Conservation (phyloP, 2,797 vertebrate genomes). For the Otus scops region DNA sequence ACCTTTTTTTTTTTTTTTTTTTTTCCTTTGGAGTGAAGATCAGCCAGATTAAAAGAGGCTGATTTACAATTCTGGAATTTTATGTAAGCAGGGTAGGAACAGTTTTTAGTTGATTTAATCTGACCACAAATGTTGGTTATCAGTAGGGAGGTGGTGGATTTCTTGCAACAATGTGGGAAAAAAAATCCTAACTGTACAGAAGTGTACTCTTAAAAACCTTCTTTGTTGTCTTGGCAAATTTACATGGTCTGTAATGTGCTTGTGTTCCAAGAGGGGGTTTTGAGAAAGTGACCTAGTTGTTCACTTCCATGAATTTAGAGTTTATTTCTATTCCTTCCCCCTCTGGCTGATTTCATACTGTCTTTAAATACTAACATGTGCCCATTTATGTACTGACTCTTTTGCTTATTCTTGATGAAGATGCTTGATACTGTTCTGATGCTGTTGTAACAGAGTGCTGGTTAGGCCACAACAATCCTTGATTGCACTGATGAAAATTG, state of each 20-base stretch:
- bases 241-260: neutral
- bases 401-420: neutral
- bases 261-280: neutral
- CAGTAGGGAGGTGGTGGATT: neutral
- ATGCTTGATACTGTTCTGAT: neutral
- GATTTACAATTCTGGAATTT: conserved; percentile 12
- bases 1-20: neutral
- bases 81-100: neutral
- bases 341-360: neutral
- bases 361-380: neutral
- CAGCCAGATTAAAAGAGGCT: neutral
- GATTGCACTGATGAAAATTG: neutral
- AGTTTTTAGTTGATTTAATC: conserved; percentile 32
- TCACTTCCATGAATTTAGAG: neutral
- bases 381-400: neutral
- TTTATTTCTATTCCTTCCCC: neutral
- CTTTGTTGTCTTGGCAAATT: neutral
- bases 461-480: neutral
- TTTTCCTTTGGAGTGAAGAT: neutral
- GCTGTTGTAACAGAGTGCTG: neutral
- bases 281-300: conserved; percentile 6
- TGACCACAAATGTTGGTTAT: neutral
- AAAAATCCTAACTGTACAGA: neutral
- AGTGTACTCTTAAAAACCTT: neutral
- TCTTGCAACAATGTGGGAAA: neutral